Evolutionary conservation across 1,140 invertebrate genomes (phyloP).

Genomic region (Tribolium madens): DNA sequence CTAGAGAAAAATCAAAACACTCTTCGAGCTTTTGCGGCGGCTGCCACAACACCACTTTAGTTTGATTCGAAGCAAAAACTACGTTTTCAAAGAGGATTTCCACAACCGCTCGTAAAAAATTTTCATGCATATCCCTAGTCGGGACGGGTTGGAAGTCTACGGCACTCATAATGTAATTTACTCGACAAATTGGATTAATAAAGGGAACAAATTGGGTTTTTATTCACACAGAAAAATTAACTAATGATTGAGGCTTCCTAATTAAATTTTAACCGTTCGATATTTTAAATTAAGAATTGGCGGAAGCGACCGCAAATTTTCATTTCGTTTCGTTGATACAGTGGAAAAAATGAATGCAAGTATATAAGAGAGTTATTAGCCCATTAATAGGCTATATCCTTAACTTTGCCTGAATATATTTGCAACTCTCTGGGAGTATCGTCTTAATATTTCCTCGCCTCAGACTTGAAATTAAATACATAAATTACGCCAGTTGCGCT

Average conservation of each 20-base stretch:
- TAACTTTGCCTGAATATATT: slow-evolving; percentile 19
- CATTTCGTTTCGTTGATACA: background rate
- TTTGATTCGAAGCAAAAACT: slow-evolving; percentile 62
- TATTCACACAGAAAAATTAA: slow-evolving; percentile 35
- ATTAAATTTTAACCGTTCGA: slow-evolving; percentile 28
- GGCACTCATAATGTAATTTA: slow-evolving; percentile 44
- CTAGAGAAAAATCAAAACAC: slow-evolving; percentile 63
- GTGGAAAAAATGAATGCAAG: background rate
- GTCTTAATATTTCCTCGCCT: slow-evolving; percentile 40
- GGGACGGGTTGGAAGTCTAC: slow-evolving; percentile 60
- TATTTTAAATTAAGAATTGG: slow-evolving; percentile 9
- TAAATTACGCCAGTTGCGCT: slow-evolving; percentile 41
- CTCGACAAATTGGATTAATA: slow-evolving; percentile 30
- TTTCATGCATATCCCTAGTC: slow-evolving; percentile 60
- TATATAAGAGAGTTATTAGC: slow-evolving; percentile 21
- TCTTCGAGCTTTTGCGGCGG: slow-evolving; percentile 61
- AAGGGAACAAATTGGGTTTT: slow-evolving; percentile 21
- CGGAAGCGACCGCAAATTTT: background rate
- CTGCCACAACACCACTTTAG: slow-evolving; percentile 65
- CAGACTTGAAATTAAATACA: slow-evolving; percentile 39
- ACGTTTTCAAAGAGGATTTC: slow-evolving; percentile 62
- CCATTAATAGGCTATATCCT: slow-evolving; percentile 13
- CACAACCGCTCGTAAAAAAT: slow-evolving; percentile 63
- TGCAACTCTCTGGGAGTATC: slow-evolving; percentile 17
- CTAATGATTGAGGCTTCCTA: slow-evolving; percentile 34